These are phyloP conservation scores for Falco berigora DNA, from an alignment of 2,797 vertebrate species.

Conservation along the genomic window DNA sequence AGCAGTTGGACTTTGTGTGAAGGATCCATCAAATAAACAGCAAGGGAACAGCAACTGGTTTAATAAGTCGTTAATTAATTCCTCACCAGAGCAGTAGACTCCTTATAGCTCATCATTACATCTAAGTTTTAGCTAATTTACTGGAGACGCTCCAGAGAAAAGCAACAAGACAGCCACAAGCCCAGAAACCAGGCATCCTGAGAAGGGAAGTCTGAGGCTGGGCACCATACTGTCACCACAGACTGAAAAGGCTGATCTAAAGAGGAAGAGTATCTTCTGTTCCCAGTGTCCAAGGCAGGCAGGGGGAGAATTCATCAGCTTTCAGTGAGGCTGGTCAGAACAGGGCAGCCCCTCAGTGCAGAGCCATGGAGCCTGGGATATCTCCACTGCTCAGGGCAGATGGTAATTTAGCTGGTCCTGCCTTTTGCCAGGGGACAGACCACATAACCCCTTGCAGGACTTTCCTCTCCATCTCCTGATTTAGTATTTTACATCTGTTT, in stretches of 20 bases:
- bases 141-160: neutral
- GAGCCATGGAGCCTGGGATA: neutral
- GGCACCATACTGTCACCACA: neutral
- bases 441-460: neutral
- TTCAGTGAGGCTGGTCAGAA: neutral
- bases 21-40: neutral
- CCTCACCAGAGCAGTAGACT: neutral
- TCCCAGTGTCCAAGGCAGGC: neutral
- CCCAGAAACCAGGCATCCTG: neutral
- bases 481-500: neutral
- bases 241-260: neutral
- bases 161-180: neutral
- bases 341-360: neutral
- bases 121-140: neutral
- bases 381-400: neutral
- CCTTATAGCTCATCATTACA: neutral
- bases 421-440: neutral
- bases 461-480: neutral
- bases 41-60: neutral
- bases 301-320: neutral
- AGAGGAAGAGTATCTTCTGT: neutral
- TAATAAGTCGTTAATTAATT: neutral
- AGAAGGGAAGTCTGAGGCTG: neutral
- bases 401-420: neutral
- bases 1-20: neutral